Evolutionary conservation across 2,113 vertebrate genomes (phyloP).

Genomic region (Hippocampus mohnikei): DNA sequence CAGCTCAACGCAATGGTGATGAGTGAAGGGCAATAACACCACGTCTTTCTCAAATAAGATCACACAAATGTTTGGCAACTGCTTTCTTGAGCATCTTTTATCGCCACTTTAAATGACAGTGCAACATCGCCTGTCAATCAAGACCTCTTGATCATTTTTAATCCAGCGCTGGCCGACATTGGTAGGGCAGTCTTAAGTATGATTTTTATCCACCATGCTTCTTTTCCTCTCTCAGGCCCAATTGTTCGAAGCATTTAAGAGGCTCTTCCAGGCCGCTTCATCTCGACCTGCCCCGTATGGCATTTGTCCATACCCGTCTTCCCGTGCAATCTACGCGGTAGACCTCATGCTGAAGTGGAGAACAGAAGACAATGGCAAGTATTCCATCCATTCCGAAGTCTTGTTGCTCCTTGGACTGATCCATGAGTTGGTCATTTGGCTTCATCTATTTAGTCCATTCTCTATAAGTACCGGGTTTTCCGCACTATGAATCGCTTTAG

Average conservation of each 20-base stretch:
- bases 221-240: slow-evolving; percentile 64
- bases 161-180: not conserved
- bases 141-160: not conserved
- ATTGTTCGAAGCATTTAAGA: slow-evolving; percentile 80
- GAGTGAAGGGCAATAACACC: too few species aligned
- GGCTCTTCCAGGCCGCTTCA: slow-evolving; percentile 82
- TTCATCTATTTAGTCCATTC: too few species aligned
- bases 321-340: slow-evolving; percentile 87
- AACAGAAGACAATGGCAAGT: slow-evolving; percentile 73
- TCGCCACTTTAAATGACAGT: too few species aligned
- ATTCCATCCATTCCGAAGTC: not conserved
- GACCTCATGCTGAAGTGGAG: slow-evolving; percentile 97
- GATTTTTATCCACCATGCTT: not conserved
- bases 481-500: too few species aligned
- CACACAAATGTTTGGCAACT: too few species aligned
- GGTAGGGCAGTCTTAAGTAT: not conserved
- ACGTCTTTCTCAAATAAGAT: too few species aligned
- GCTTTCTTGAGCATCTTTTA: not conserved
- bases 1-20: too few species aligned
- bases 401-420: too few species aligned
- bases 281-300: slow-evolving; percentile 83
- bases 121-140: not conserved
- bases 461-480: too few species aligned
- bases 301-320: slow-evolving; percentile 81
- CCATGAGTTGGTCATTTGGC: too few species aligned